Conservation (phyloP, 2,888 invertebrate species). For the Pandemis cinnamomeana region DNA sequence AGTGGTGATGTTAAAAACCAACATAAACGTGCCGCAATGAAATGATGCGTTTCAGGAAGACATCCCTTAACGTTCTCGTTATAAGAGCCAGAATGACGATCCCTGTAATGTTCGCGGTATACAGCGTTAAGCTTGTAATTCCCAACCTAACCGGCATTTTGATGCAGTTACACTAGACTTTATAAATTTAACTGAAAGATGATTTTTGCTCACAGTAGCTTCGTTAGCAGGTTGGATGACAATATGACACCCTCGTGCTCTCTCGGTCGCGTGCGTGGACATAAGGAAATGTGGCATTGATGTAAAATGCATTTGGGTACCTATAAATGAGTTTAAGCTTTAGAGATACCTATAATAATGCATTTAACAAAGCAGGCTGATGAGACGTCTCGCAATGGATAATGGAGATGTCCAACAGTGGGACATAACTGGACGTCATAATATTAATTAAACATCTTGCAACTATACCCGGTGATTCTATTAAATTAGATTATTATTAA, state of each 20-base stretch:
- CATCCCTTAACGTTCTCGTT: constrained; percentile 39
- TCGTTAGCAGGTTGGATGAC: constrained; percentile 14
- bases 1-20: constrained; percentile 51
- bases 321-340: neutral
- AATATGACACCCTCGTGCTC: constrained; percentile 42
- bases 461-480: too few relatives aligned
- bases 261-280: constrained; percentile 36
- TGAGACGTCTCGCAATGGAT: too few relatives aligned
- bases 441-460: too few relatives aligned
- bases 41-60: constrained; percentile 43
- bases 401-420: too few relatives aligned
- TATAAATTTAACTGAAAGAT: constrained; percentile 14
- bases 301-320: constrained; percentile 12
- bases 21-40: constrained; percentile 54
- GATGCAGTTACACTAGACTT: constrained; percentile 13
- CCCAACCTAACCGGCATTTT: constrained; percentile 7
- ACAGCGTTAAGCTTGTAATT: constrained; percentile 30
- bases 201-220: constrained; percentile 10
- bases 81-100: constrained; percentile 35
- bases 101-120: constrained; percentile 11
- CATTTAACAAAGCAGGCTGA: too few relatives aligned
- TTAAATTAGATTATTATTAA: too few relatives aligned
- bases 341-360: too few relatives aligned
- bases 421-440: too few relatives aligned
- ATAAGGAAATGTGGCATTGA: constrained; percentile 38